phyloP scores from a whole-genome alignment of 1,140 invertebrate species.

The Ridgeia piscesae region DNA sequence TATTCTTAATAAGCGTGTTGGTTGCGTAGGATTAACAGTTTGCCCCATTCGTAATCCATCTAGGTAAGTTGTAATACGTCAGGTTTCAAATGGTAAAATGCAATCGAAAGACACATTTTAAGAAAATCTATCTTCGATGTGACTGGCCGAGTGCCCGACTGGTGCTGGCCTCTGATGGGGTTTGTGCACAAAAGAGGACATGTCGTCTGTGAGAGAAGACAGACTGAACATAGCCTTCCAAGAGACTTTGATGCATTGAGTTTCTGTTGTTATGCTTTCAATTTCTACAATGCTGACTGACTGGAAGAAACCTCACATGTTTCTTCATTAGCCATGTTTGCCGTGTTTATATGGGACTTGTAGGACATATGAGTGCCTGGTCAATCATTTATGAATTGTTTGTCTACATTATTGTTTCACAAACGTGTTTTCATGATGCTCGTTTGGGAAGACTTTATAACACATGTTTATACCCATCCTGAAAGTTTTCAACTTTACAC shows the following conservation, averaged over 20 bases:
- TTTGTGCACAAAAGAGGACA: not conserved
- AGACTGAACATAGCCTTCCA: not conserved
- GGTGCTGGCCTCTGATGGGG: not conserved
- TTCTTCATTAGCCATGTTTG: not conserved
- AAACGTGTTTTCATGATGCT: not conserved
- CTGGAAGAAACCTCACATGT: not conserved
- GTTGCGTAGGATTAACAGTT: not conserved
- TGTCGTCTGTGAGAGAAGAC: not conserved
- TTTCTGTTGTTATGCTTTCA: not conserved
- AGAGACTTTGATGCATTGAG: not conserved
- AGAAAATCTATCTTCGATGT: not conserved
- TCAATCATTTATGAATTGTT: not conserved
- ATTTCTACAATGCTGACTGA: not conserved
- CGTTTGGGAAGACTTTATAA: not conserved
- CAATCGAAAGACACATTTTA: no score
- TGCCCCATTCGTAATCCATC: not conserved
- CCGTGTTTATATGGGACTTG: not conserved
- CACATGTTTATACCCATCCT: not conserved
- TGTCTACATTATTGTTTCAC: not conserved
- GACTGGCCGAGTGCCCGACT: not conserved
- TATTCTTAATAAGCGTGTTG: not conserved
- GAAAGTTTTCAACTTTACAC: not conserved
- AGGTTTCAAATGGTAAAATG: no score
- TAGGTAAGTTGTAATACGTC: no score
- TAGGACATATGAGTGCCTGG: not conserved